Evolutionary conservation across 1,140 invertebrate species (phyloP).

Genomic region (Cherax quadricarinatus): DNA sequence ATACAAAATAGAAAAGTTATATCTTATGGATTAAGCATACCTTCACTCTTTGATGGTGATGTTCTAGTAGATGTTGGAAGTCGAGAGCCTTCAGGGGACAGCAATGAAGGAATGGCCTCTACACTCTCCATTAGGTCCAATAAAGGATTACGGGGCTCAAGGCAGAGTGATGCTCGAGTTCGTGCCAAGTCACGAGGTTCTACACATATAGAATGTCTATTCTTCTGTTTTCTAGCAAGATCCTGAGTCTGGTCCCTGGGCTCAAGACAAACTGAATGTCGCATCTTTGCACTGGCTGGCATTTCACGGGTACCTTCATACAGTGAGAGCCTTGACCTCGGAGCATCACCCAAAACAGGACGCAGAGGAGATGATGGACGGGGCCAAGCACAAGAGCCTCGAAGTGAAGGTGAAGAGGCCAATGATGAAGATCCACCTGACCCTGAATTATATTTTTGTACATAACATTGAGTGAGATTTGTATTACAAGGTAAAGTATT

Average conservation of each 20-base stretch:
- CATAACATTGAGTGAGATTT: not conserved
- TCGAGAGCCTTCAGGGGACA: conserved; percentile 27
- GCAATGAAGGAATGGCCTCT: conserved; percentile 55
- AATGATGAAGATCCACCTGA: conserved; percentile 61
- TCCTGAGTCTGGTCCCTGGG: conserved; percentile 39
- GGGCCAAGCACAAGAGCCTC: conserved; percentile 63
- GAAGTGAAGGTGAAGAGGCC: conserved; percentile 55
- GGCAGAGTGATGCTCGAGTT: conserved; percentile 59
- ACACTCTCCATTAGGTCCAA: conserved; percentile 64
- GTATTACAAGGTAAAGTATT: not conserved
- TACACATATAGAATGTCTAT: conserved; percentile 60
- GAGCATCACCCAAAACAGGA: conserved; percentile 51
- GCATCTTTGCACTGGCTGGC: conserved; percentile 46
- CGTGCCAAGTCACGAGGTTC: conserved; percentile 57
- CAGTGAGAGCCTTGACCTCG: conserved; percentile 50
- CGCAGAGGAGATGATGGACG: conserved; percentile 55
- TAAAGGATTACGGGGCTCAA: conserved; percentile 58
- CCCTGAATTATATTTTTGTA: not conserved
- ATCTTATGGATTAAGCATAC: not conserved
- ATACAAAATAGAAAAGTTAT: too few relatives aligned
- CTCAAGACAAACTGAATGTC: conserved; percentile 52
- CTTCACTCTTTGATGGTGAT: conserved; percentile 63
- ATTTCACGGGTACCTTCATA: conserved; percentile 56
- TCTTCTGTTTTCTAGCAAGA: conserved; percentile 48
- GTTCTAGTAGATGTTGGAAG: conserved; percentile 32